Conservation (phyloP, 2,113 vertebrate genomes). For the Trogon surrucura region DNA sequence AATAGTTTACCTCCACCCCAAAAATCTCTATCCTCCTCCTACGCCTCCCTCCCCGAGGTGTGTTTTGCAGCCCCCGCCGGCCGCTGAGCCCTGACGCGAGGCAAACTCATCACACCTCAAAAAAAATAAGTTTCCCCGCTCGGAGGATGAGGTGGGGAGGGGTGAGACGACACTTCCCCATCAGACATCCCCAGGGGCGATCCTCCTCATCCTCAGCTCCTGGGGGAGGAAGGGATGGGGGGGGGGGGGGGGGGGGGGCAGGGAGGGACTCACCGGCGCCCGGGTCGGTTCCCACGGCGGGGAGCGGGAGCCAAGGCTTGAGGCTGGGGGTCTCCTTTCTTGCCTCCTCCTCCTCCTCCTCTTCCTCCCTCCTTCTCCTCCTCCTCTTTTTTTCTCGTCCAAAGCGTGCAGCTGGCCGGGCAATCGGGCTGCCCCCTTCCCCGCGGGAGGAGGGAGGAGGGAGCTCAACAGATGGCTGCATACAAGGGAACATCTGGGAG, state of each 20-base stretch:
- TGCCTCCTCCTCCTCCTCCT: background rate
- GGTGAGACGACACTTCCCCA: too few species aligned
- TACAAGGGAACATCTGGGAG: constrained; percentile 62
- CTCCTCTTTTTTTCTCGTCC: background rate
- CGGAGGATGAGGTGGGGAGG: too few species aligned
- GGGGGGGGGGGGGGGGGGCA: too few species aligned
- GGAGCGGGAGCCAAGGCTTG: background rate
- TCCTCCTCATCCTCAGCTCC: too few species aligned
- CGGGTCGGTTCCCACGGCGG: background rate
- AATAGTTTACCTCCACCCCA: background rate
- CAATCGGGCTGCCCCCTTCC: constrained; percentile 26
- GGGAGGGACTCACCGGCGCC: background rate
- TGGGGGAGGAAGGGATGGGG: too few species aligned
- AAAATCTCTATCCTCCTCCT: background rate
- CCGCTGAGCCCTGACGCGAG: background rate
- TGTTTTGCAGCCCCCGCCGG: background rate
- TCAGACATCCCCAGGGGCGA: too few species aligned
- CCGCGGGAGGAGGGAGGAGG: constrained; percentile 27
- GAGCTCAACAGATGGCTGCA: constrained; percentile 64
- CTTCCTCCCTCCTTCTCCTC: background rate
- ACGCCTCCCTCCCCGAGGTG: too few species aligned
- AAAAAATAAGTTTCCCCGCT: background rate
- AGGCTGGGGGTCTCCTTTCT: background rate
- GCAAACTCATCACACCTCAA: background rate
- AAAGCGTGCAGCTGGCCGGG: constrained; percentile 52